phyloP scores from a whole-genome alignment of 2,888 invertebrate species.

The Cheilosia variabilis region DNA sequence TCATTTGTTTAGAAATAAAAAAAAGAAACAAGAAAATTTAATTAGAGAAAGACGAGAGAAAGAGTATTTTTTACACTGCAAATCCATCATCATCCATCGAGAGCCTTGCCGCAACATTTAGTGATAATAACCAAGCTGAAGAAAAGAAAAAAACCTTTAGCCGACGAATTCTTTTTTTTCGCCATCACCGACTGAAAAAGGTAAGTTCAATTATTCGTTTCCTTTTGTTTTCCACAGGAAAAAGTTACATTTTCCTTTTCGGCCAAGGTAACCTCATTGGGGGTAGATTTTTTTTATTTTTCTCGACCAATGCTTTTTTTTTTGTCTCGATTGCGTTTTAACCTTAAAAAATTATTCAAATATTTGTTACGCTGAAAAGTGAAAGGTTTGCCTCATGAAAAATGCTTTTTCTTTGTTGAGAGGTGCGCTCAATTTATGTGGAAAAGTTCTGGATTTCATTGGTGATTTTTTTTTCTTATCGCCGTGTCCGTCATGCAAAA shows the following conservation, averaged over 20 bases:
- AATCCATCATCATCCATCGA: slow-evolving; percentile 75
- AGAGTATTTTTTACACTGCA: slow-evolving; percentile 75
- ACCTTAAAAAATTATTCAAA: slow-evolving; percentile 43
- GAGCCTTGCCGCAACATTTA: slow-evolving; percentile 77
- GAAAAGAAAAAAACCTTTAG: slow-evolving; percentile 68
- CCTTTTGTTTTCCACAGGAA: slow-evolving; percentile 27
- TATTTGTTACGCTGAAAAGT: slow-evolving; percentile 43
- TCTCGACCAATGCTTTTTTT: slow-evolving; percentile 14
- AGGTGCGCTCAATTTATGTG: slow-evolving; percentile 1
- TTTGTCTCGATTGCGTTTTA: slow-evolving; percentile 38
- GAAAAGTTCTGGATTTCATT: slow-evolving; percentile 48
- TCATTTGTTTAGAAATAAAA: slow-evolving; percentile 77
- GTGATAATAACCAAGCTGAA: slow-evolving; percentile 76
- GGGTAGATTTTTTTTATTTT: slow-evolving; percentile 10
- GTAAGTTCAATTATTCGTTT: slow-evolving; percentile 54
- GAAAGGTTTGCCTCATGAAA: slow-evolving; percentile 54
- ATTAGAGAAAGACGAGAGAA: slow-evolving; percentile 69
- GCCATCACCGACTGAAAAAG: slow-evolving; percentile 70
- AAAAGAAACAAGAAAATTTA: slow-evolving; percentile 70
- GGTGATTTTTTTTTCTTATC: slow-evolving; percentile 19
- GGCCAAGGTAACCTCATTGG: slow-evolving; percentile 51
- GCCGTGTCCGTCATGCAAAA: slow-evolving; percentile 14
- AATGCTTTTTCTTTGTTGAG: slow-evolving; percentile 43
- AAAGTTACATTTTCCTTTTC: slow-evolving; percentile 37
- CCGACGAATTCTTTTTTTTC: slow-evolving; percentile 73